These are phyloP conservation scores for Belgica antarctica DNA, from an alignment of 2,888 invertebrate species.

Conservation along the genomic window DNA sequence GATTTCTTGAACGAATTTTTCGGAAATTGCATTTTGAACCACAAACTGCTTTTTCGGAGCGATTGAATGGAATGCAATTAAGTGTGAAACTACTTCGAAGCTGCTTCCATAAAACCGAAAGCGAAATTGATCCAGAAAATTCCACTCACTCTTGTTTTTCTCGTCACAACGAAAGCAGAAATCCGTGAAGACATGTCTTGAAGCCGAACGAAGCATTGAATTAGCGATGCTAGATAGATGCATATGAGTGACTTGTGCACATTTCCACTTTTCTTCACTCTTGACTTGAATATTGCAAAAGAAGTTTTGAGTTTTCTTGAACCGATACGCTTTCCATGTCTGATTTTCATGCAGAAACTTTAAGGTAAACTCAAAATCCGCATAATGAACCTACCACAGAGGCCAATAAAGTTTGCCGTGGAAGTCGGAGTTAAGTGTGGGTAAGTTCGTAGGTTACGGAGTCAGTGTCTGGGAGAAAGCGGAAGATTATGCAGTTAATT, in stretches of 20 bases:
- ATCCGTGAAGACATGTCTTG: not conserved
- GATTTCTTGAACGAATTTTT: not conserved
- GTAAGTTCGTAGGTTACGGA: no score
- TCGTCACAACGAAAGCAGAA: not conserved
- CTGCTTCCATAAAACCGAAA: no score
- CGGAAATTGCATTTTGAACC: slow-evolving; percentile 31
- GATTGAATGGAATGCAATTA: slow-evolving; percentile 27
- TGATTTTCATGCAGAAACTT: slow-evolving; percentile 10
- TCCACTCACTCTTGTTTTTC: no score
- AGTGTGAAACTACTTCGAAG: slow-evolving; percentile 30
- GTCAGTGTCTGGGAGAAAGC: no score
- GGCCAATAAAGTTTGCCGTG: slow-evolving; percentile 8
- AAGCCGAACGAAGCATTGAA: slow-evolving; percentile 11
- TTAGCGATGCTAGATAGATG: not conserved
- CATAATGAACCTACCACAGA: not conserved
- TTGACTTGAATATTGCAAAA: no score
- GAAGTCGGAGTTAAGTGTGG: no score
- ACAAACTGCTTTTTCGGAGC: not conserved
- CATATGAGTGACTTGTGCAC: not conserved
- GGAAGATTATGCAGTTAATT: no score
- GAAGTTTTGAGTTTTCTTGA: not conserved
- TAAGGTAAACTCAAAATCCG: not conserved
- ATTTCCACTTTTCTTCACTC: slow-evolving; percentile 11
- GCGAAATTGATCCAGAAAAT: not conserved
- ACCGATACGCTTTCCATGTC: slow-evolving; percentile 11